Conservation (phyloP, 1,140 invertebrate species). For the Frieseomelitta varia region DNA sequence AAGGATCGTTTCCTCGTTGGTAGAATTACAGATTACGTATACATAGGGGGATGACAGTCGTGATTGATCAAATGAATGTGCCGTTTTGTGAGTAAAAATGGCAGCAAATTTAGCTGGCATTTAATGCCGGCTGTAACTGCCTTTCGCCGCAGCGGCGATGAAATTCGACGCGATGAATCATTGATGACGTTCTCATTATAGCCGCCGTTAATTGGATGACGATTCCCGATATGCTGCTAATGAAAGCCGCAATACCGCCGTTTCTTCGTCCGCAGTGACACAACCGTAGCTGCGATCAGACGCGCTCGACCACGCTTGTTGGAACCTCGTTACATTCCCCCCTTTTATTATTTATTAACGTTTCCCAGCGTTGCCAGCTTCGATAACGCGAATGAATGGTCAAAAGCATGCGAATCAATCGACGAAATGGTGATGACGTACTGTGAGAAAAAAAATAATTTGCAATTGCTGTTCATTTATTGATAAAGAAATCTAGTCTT, state of each 20-base stretch:
- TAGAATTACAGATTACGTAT: conserved; percentile 3
- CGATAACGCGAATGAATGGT: background rate
- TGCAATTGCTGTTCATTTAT: too few relatives aligned
- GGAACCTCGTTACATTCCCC: background rate
- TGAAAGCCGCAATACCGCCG: background rate
- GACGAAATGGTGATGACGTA: too few relatives aligned
- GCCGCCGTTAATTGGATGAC: conserved; percentile 15
- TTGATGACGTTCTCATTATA: conserved; percentile 25
- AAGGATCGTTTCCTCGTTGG: background rate
- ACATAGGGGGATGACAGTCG: background rate
- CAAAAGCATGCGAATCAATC: too few relatives aligned
- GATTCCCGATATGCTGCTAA: conserved; percentile 20
- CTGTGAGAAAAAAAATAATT: too few relatives aligned
- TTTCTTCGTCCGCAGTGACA: background rate
- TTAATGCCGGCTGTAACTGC: background rate
- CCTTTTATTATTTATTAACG: conserved; percentile 7
- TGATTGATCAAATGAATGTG: background rate
- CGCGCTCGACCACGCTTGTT: background rate
- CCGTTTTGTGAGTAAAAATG: background rate
- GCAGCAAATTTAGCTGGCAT: background rate
- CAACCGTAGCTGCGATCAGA: background rate
- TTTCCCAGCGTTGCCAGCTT: too few relatives aligned
- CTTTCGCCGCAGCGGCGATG: background rate
- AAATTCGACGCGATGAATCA: conserved; percentile 11
- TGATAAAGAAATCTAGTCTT: too few relatives aligned